Evolutionary conservation across 2,113 vertebrate genomes (phyloP).

Genomic region (Vidua macroura): DNA sequence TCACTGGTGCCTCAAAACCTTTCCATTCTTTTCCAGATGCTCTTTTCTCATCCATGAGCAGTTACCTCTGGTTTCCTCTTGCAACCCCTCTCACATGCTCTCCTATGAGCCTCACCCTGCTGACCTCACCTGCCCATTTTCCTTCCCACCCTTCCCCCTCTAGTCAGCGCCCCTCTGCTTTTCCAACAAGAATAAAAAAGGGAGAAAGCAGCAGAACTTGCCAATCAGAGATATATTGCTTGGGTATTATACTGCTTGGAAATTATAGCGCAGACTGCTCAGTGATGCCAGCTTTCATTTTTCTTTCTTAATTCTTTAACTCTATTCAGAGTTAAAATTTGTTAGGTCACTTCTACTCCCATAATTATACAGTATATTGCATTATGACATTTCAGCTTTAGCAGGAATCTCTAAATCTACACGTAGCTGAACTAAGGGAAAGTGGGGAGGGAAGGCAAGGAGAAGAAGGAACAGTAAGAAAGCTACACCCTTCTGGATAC

Average conservation of each 20-base stretch:
- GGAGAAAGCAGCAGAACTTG: background rate
- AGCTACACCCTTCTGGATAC: background rate
- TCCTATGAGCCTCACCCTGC: background rate
- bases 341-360: background rate
- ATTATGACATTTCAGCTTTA: background rate
- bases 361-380: background rate
- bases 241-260: background rate
- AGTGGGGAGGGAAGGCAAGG: accelerated
- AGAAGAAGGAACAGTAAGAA: background rate
- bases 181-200: background rate
- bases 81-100: background rate
- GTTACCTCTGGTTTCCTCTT: background rate
- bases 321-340: background rate
- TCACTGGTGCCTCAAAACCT: background rate
- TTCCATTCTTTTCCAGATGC: background rate
- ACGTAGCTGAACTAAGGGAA: accelerated
- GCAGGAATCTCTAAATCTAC: background rate
- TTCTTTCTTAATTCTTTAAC: background rate
- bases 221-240: background rate
- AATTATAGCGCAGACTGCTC: background rate
- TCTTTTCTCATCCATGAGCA: background rate
- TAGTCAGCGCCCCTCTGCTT: background rate
- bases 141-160: background rate
- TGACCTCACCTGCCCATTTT: background rate
- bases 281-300: background rate